Base-by-base conservation (phyloP, 2,888 invertebrate genomes). In the Cheilosia grossa region DNA sequence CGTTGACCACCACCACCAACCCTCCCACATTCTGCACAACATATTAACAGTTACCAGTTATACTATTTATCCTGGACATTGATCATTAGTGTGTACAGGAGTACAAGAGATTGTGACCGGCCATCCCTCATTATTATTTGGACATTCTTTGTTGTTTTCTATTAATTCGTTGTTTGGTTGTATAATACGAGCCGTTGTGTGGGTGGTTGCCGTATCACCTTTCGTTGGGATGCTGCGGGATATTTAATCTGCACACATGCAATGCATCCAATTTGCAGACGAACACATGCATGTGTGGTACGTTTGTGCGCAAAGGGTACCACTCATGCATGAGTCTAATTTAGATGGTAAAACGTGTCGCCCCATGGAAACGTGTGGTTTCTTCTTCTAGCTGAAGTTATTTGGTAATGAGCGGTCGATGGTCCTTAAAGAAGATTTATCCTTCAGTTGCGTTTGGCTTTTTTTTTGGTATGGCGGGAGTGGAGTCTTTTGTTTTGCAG, bases 101-200 rank as follows among this genome's bases (percentile, higher is more conserved):
- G 59, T 37, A 40, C 33, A 58, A 54, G 59, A 27, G 27, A 54
- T 67, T 44, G 44, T 40, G 49, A 42, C 19, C 49, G 56, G 67
- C 54, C 81, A 85, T 85, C 85, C 85, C 80, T 85, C 77, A 77
- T 85, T 85, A 81, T 85, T 77, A 85, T 77, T 85, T 61, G 42
- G 61, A 56, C 77, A 85, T 66, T 81, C 77, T 51, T 74, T 81
- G 85, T 85, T 81, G 80, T 74, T 83, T 64, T 83, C 58, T 66
- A 53, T 85, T 77, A 75, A 85, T 85, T 58, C 19, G 17, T 58
- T 58, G 58, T 58, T 19, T 53, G 74, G 47, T 63, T 56, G 44
- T 47, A 24, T 3, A 24, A 53, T 67, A 13, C 10, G 33, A 1
- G 33, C 33, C 33, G 33, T 33, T 37, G 73, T 21, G 19, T 33